Base-by-base conservation (phyloP, 2,113 vertebrate genomes). In the Sinocyclocheilus maitianheensis region DNA sequence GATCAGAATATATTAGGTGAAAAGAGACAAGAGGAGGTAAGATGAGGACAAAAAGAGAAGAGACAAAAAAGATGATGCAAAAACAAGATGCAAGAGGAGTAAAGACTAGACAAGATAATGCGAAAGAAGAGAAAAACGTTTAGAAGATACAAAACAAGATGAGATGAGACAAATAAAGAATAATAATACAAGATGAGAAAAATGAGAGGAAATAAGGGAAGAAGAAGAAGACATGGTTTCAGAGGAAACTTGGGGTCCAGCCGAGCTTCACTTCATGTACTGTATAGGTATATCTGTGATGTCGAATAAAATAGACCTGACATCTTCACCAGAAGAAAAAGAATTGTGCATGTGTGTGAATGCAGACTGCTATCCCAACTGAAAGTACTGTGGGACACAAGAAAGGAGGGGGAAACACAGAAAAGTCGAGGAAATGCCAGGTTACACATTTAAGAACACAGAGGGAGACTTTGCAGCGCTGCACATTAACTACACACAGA, bases 271-370 rank as follows among this genome's bases (percentile, higher is more conserved):
- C 53, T 18, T 55, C 53, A 6, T 55, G 53, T 26, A 12, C n/a
- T 82, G 76, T 85, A 34, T 34, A 74, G 86, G 78, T 81, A 90
- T 87, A 91, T 89, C 88, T 91, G 89, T 88, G 87, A 90, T 43
- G 43, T 43, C 8, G 43, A 43, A 43, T 89, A 86, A 89, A 86
- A 91, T 90, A 91, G 18, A 79, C 22, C 22, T 80, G 37, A 80
- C 60, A 83, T 93, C 90, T 94, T 93, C 91, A 90, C 92, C 90
- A 92, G 86, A 76, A 83, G 86, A 80, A 75, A 87, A 88, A 48
- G 51, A 30, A 51, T 34, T 83, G 63, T 62, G 37, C 65, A 34
- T 26, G 20, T 75, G 67, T n/a, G 12, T 26, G 12, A 74, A 22
- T 37, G 11, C 62, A 58, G 22, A n/a, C 55, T 85, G 40, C n/a